phyloP scores from a whole-genome alignment of 92 coral and sea anemone species.

The Anthopleura xanthogrammica region DNA sequence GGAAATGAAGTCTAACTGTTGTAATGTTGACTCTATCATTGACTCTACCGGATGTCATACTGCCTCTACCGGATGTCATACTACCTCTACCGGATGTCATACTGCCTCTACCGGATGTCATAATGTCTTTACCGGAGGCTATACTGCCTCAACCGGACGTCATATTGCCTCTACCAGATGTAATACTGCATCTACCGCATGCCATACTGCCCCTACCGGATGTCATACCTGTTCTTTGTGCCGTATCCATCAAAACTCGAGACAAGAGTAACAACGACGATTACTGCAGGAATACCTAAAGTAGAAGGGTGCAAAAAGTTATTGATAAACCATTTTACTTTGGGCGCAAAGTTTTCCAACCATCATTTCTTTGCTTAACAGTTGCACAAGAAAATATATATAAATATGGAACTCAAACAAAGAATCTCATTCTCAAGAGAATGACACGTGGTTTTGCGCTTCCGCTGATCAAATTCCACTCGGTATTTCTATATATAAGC shows the following conservation, averaged over 20 bases:
- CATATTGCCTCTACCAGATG: neutral
- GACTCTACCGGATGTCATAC: neutral
- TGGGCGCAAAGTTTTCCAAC: too few relatives aligned
- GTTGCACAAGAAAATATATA: too few relatives aligned
- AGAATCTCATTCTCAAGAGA: too few relatives aligned
- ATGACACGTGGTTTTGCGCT: too few relatives aligned
- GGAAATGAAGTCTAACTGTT: too few relatives aligned
- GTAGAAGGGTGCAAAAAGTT: neutral
- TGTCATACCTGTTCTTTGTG: slow-evolving; percentile 60
- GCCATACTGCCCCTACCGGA: slow-evolving; percentile 21
- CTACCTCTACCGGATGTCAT: neutral
- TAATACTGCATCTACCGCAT: neutral
- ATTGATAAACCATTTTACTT: too few relatives aligned
- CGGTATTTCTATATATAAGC: too few relatives aligned
- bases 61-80: neutral
- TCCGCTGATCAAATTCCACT: too few relatives aligned
- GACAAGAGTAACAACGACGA: slow-evolving; percentile 86
- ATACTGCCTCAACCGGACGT: neutral
- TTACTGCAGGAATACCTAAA: slow-evolving; percentile 82
- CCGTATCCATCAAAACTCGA: slow-evolving; percentile 97
- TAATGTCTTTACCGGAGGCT: neutral
- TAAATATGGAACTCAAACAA: too few relatives aligned
- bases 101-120: neutral
- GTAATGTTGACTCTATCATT: neutral
- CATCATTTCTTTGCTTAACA: too few relatives aligned